These are phyloP conservation scores for Caenorhabditis remanei DNA, from an alignment of 1,140 invertebrate species.

Conservation along the genomic window DNA sequence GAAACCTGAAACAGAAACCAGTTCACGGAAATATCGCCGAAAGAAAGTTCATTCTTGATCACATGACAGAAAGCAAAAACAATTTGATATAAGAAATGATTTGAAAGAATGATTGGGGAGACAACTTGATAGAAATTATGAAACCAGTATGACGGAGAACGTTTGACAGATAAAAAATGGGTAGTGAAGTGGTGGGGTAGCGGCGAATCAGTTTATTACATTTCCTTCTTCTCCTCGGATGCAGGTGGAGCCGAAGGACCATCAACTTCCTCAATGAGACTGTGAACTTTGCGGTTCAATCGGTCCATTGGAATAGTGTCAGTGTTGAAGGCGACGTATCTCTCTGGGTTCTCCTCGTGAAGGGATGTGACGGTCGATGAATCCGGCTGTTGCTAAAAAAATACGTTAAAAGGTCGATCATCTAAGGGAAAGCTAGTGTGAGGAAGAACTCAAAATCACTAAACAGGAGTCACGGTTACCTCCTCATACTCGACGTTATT, in stretches of 20 bases:
- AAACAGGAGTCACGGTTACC: not conserved
- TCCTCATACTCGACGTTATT: conserved; percentile 43
- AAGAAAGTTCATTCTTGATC: not conserved
- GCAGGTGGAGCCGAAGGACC: conserved; percentile 7
- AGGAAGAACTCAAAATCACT: not conserved
- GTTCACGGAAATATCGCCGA: not conserved
- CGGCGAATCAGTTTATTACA: not conserved
- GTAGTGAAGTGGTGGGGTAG: not conserved
- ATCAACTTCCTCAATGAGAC: conserved; percentile 21
- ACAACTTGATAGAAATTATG: not conserved
- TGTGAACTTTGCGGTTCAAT: not conserved
- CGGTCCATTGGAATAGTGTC: conserved; percentile 53
- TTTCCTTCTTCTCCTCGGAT: conserved; percentile 6
- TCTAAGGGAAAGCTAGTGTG: not conserved
- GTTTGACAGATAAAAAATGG: not conserved
- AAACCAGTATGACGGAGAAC: conserved; percentile 40
- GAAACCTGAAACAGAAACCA: not conserved
- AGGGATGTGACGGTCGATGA: conserved; percentile 11
- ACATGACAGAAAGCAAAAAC: not conserved
- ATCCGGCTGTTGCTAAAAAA: conserved; percentile 15
- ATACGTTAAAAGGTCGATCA: not conserved
- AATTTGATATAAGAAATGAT: not conserved
- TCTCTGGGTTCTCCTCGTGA: conserved; percentile 1
- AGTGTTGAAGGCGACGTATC: conserved; percentile 20
- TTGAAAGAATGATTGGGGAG: not conserved